phyloP scores from a whole-genome alignment of 2,113 vertebrate genomes.

The Perccottus glenii region DNA sequence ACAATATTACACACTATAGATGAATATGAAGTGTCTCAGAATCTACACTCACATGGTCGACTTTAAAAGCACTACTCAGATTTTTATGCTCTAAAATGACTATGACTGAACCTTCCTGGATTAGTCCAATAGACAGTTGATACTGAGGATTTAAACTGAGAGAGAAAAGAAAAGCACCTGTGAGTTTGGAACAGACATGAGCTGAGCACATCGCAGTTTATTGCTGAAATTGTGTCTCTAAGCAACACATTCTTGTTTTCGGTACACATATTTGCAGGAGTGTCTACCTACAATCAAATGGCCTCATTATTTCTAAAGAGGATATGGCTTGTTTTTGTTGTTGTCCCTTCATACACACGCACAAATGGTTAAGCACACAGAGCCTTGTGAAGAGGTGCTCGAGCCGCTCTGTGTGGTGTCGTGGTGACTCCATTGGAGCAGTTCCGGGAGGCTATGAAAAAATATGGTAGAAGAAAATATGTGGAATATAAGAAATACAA shows the following conservation, averaged over 20 bases:
- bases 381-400: slow-evolving; percentile 26
- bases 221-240: slow-evolving; percentile 33
- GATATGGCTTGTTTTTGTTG: slow-evolving; percentile 44
- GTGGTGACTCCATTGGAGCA: not conserved
- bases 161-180: too few species aligned
- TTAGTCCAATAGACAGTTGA: too few species aligned
- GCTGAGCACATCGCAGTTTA: slow-evolving; percentile 9
- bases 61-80: too few species aligned
- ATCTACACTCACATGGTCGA: too few species aligned
- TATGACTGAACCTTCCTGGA: too few species aligned
- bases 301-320: slow-evolving; percentile 73
- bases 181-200: not conserved
- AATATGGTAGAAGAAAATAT: too few species aligned
- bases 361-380: not conserved
- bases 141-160: too few species aligned
- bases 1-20: too few species aligned
- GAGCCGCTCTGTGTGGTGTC: not conserved
- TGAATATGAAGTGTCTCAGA: too few species aligned
- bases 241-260: slow-evolving; percentile 33
- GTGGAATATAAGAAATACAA: too few species aligned
- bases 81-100: too few species aligned
- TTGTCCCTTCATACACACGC: slow-evolving; percentile 29
- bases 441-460: too few species aligned
- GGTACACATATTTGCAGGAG: slow-evolving; percentile 4
- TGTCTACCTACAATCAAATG: slow-evolving; percentile 28